These are phyloP conservation scores for Drosophila sproati DNA, from an alignment of 1,140 invertebrate species.

Conservation along the genomic window DNA sequence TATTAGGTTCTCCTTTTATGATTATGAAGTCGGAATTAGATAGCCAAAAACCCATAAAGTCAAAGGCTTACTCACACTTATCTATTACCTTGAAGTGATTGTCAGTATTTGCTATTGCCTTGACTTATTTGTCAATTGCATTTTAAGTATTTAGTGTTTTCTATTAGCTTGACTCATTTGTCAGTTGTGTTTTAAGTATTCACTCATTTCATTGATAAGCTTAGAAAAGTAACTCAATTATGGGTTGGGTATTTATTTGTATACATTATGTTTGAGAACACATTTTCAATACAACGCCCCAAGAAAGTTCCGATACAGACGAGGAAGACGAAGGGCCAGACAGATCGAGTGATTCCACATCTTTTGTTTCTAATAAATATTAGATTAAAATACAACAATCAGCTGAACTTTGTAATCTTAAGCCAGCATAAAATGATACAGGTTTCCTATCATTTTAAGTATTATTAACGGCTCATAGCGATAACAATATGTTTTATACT, in stretches of 20 bases:
- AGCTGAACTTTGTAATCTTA: not conserved
- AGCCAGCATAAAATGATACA: too few relatives aligned
- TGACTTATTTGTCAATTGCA: not conserved
- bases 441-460: too few relatives aligned
- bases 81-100: too few relatives aligned
- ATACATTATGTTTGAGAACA: conserved; percentile 10
- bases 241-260: conserved; percentile 1
- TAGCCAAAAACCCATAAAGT: too few relatives aligned
- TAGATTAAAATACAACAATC: conserved; percentile 57
- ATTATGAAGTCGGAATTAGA: not conserved
- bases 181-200: not conserved
- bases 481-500: too few relatives aligned
- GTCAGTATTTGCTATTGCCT: not conserved
- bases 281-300: conserved; percentile 21
- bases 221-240: not conserved
- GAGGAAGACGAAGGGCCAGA: not conserved
- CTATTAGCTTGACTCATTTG: not conserved
- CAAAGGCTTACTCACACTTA: too few relatives aligned
- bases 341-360: not conserved
- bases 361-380: conserved; percentile 64
- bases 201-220: conserved; percentile 1
- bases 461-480: too few relatives aligned
- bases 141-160: not conserved
- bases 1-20: not conserved
- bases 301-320: conserved; percentile 4